Base-by-base conservation (phyloP, 37 sponge, comb jelly and placozoan genomes). In the Haliclona indistincta region DNA sequence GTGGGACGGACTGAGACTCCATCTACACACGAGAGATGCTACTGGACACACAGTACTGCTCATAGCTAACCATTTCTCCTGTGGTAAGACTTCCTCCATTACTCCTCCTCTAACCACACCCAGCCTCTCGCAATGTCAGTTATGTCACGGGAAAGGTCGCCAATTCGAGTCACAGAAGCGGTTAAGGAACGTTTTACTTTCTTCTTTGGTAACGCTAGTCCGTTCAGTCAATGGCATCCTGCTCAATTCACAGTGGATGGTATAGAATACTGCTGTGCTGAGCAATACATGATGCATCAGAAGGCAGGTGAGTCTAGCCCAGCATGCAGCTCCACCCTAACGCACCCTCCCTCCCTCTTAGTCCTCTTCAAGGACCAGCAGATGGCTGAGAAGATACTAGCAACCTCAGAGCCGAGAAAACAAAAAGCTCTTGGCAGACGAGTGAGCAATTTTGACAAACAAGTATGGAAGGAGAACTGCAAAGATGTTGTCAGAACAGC, bases 221-320 rank as follows among this genome's bases (percentile, higher is more conserved):
- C 89, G 32, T 90, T 94, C 69, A 94, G 95, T 66, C 95, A 94
- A 56, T 91, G 75, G 64, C 74, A 94, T 69, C 75, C 77, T 0
- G 83, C 81, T 5, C 26, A 70, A 49, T 94, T 94, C 38, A 41
- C 29, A 39, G 88, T 86, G 37, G 78, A 76, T 17, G 87, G 85
- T 15, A 54, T 68, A 1, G 22, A 15, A 23, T 94, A 77, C 67
- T 68, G 56, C 68, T 90, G 91, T 39, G 91, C 91, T 26, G 95
- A 94, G 82, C 95, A 94, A 53, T 94, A 80, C 71, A 94, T 94
- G 95, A 94, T 94, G 95, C 63, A 82, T 67, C 70, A 69, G 63
- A 94, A 94, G 70, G 95, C 95, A 37, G 55, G 89, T 88, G 32
- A 56, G 75, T 54, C 19, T 25, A 58, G 13, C 15, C 10, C 13